Evolutionary conservation across 2,797 vertebrate genomes (phyloP), one percentile per base, ranked within the genome.

Genomic region (Macrochelys suwanniensis): DNA sequence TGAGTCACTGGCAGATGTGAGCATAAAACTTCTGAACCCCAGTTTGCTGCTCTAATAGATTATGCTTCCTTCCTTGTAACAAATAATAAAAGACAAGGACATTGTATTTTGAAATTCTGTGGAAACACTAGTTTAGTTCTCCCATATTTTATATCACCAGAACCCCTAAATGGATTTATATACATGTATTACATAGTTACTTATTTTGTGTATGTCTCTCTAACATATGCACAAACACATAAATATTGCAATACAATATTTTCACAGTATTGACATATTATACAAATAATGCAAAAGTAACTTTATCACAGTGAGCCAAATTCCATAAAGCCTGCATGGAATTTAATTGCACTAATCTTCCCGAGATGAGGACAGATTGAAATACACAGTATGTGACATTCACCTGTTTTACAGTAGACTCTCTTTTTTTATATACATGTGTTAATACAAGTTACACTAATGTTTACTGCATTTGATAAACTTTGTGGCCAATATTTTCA

Each of bases 81-180:
- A 0, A 9, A 81, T 45, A 17, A 5, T 65, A 28, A 42, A 26
- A 28, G 0, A 5, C 17, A 28, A 7, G 23, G 89, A 37, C 0
- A 1, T 3, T 74, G 31, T 4, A 6, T 45, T 79, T 49, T 42
- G 0, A 19, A n/a, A 0, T 0, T 79, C 68, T 21, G 11, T 26
- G 37, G 53, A 90, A 92, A 94, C 90, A 25, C 33, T 85, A 11
- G 53, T 16, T 4, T 17, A 91, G 42, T 85, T 80, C 19, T 0
- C n/a, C n/a, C 47, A 19, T 82, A 83, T 85, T 45, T 80, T 57
- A 31, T n/a, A 79, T 57, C 9, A 45, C 7, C 37, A 81, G 9
- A 88, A 85, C 6, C 5, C 19, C 31, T 15, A 11, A 11, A 81
- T 54, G 65, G 88, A 90, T 71, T 89, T 91, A 47, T 28, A 51